phyloP scores from a whole-genome alignment of 2,797 vertebrate genomes.

The Percopsis omiscomaycus region DNA sequence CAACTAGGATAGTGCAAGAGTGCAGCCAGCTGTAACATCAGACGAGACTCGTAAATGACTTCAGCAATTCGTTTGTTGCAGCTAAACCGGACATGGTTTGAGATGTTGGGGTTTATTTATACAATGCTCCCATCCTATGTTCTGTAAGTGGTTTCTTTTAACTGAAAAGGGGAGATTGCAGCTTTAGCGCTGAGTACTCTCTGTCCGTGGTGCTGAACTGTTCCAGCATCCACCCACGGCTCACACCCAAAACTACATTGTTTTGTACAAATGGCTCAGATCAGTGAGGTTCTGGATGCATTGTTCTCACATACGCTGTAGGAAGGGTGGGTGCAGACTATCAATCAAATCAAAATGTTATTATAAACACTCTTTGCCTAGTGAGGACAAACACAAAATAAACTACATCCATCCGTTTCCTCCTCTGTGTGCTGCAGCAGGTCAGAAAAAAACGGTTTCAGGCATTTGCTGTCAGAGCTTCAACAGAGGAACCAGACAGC shows the following conservation, averaged over 20 bases:
- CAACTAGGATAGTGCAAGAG: not conserved
- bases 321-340: conserved; percentile 7
- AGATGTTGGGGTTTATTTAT: conserved; percentile 4
- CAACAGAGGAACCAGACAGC: conserved; percentile 58
- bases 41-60: not conserved
- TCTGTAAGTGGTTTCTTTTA: not conserved
- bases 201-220: conserved; percentile 71
- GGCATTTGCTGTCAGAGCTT: conserved; percentile 10
- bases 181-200: conserved; percentile 12
- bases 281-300: conserved; percentile 9
- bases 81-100: not conserved
- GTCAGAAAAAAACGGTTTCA: conserved; percentile 26
- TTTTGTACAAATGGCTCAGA: conserved; percentile 28
- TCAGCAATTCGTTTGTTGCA: not conserved
- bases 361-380: conserved; percentile 25
- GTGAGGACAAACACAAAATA: conserved; percentile 15
- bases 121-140: conserved; percentile 2
- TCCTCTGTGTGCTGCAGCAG: conserved; percentile 54
- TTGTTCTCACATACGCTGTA: not conserved
- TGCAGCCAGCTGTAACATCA: conserved; percentile 1
- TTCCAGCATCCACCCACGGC: conserved; percentile 13
- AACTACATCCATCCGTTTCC: conserved; percentile 33
- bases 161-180: conserved; percentile 1
- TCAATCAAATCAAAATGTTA: conserved; percentile 7
- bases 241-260: conserved; percentile 42